Percentiles rank a stretch among this genome's conserved stretches.
Conservation (phyloP, 2,888 invertebrate species). For the Diplolepis rosae region DNA sequence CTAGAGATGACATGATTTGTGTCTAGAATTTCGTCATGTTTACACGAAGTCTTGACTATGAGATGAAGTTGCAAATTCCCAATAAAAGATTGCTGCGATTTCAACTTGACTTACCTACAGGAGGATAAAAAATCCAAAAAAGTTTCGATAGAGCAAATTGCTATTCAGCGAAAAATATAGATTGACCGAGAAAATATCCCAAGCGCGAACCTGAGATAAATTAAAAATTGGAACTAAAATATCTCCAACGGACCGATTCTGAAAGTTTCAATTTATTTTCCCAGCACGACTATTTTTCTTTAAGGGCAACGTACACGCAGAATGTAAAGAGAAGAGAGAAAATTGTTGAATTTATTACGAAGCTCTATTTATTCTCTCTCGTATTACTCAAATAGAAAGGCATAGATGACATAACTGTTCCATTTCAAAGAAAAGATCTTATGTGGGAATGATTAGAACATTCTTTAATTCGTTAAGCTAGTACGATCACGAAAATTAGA, state of each 20-base stretch:
- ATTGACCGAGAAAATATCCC: not conserved
- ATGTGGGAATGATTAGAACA: not conserved
- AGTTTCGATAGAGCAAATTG: not conserved
- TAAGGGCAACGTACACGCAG: not conserved
- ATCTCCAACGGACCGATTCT: not conserved
- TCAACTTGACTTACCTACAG: not conserved
- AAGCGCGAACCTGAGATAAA: not conserved
- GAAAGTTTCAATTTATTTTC: not conserved
- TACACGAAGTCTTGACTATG: slow-evolving; percentile 41
- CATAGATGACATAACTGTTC: not conserved
- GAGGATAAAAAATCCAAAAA: not conserved
- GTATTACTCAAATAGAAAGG: too few relatives aligned
- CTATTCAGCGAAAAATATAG: not conserved
- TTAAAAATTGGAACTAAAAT: not conserved
- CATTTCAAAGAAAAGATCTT: not conserved
- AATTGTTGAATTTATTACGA: not conserved
- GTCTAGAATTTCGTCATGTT: slow-evolving; percentile 50
- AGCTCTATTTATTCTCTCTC: too few relatives aligned
- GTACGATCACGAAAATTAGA: too few relatives aligned
- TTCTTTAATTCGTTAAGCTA: not conserved
- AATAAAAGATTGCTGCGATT: not conserved
- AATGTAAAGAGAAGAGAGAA: not conserved
- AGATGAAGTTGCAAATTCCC: not conserved
- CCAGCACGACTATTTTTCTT: not conserved
- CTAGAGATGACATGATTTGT: slow-evolving; percentile 56